Base-by-base conservation (phyloP, 2,797 vertebrate genomes). In the Sebastes minor region DNA sequence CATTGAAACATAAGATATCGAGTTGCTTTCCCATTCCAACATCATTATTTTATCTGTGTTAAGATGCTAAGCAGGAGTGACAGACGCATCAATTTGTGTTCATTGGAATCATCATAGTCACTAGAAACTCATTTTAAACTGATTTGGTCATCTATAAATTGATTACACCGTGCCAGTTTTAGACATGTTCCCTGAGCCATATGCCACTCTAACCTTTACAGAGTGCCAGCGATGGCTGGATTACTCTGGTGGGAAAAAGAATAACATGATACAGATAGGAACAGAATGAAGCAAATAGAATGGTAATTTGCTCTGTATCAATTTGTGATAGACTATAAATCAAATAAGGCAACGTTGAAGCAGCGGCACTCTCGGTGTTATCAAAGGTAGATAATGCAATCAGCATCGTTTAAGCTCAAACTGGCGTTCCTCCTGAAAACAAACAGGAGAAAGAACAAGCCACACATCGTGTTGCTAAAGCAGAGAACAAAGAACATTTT, bases 81-180 rank as follows among this genome's bases (percentile, higher is more conserved):
- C 90, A 91, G 84, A 72, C 33, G 76, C 81, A 89, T 84, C 83
- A 71, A 62, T 83, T 83, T 88, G 61, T 81, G 72, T 76, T 86
- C 67, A 83, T 83, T 85, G 32, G 28, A 80, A 82, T 87, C 88
- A 83, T 78, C 71, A 67, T 28, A 76, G 86, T 86, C 80, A 86
- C 78, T 82, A 76, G 72, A 78, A 90, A 85, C 71, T 78, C 74
- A 90, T 90, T 84, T 80, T 59, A 77, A 79, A 74, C 66, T 79
- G 69, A 91, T 89, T 82, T 83, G 82, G 68, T 76, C 84, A 74
- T 86, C 76, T 80, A 83, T 75, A 72, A 80, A 85, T 77, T 82
- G 63, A 91, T 92, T 82, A 84, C 66, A 80, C 52, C 8, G 11
- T 87, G 86, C 70, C 84, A 81, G 70, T 65, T 88, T 79, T 66